Evolutionary conservation across 2,797 vertebrate species (phyloP).

Genomic region (Gambusia yucatana): DNA sequence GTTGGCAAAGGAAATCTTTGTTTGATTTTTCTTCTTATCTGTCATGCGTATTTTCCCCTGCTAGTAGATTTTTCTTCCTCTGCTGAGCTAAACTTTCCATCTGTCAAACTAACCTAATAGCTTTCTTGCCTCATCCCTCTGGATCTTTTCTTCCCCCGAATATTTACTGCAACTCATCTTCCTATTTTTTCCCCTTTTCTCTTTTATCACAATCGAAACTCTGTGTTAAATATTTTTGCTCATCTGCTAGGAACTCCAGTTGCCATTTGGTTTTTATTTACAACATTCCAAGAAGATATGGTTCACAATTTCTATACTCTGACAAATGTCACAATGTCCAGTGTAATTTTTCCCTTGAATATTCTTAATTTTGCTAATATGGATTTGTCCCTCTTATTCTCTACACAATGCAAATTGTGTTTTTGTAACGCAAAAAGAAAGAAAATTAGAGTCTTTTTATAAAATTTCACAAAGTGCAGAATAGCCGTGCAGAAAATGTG

Average conservation of each 20-base stretch:
- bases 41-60: background rate
- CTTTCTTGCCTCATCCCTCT: constrained; percentile 8
- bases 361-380: too few relatives aligned
- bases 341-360: too few relatives aligned
- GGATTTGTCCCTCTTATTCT: too few relatives aligned
- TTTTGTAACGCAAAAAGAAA: background rate
- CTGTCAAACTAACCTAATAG: constrained; percentile 48
- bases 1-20: constrained; percentile 4
- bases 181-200: background rate
- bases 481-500: background rate
- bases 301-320: background rate
- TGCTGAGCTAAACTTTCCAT: constrained; percentile 31
- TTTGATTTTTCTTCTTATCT: constrained; percentile 2
- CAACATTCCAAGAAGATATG: background rate
- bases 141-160: background rate
- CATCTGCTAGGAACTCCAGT: background rate
- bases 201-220: background rate
- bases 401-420: too few relatives aligned
- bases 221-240: background rate
- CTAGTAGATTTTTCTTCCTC: background rate
- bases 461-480: background rate
- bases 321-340: background rate
- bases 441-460: background rate
- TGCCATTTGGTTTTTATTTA: background rate
- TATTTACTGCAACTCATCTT: background rate